Percentiles rank a stretch among this genome's conserved stretches.
Evolutionary conservation across 1,140 invertebrate species (phyloP).

Genomic region (Gyrodactylus bullatarudis): DNA sequence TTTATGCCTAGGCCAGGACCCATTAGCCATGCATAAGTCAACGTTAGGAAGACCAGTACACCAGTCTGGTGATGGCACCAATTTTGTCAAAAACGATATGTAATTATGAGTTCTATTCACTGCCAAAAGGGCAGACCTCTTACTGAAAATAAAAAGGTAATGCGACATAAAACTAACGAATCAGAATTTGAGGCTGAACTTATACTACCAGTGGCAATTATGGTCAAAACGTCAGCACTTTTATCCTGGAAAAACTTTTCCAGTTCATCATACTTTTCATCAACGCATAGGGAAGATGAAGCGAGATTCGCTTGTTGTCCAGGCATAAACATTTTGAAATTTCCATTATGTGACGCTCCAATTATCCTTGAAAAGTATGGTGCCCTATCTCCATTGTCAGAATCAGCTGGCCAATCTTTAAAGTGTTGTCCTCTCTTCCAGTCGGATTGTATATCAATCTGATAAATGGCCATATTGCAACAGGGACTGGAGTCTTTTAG

Average conservation of each 20-base stretch:
- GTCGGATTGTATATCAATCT: not conserved
- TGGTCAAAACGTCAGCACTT: not conserved
- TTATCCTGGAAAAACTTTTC: not conserved
- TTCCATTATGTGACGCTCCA: not conserved
- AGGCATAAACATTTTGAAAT: not conserved
- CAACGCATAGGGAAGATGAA: not conserved
- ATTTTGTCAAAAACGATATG: slow-evolving; percentile 57
- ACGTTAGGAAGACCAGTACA: slow-evolving; percentile 44
- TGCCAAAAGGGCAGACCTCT: not conserved
- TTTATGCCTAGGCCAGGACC: slow-evolving; percentile 43
- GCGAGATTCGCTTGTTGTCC: not conserved
- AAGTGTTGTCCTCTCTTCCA: not conserved
- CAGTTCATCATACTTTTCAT: not conserved
- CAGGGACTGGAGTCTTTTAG: not conserved
- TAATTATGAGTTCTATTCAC: slow-evolving; percentile 31
- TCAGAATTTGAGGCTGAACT: not conserved
- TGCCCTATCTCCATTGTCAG: not conserved
- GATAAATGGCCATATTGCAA: not conserved
- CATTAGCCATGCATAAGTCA: slow-evolving; percentile 51
- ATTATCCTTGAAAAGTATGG: not conserved
- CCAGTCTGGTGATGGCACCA: slow-evolving; percentile 51
- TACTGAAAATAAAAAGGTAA: not conserved
- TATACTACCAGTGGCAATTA: not conserved
- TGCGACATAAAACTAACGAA: not conserved
- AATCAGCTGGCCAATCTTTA: not conserved